Conservation (phyloP, 2,888 invertebrate species). For the Seladonia tumulorum region DNA sequence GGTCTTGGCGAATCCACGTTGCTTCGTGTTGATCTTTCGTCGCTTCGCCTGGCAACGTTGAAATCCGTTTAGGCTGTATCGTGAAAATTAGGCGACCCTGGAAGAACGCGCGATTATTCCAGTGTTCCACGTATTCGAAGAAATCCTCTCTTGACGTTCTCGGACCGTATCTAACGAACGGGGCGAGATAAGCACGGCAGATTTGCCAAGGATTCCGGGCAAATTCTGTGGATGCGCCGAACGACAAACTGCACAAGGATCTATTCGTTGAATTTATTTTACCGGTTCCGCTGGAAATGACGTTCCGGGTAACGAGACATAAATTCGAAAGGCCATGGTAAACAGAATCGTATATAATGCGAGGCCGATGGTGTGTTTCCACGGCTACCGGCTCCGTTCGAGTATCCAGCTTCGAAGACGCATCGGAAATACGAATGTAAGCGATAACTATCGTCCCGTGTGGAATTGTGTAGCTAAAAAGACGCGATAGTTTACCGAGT, state of each 20-base stretch:
- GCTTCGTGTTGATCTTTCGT: constrained; percentile 8
- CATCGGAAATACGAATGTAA: constrained; percentile 56
- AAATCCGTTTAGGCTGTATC: background rate
- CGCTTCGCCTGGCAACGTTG: constrained; percentile 36
- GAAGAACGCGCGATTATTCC: constrained; percentile 46
- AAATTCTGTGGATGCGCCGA: constrained; percentile 64
- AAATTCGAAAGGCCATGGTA: constrained; percentile 78
- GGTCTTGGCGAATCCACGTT: constrained; percentile 18
- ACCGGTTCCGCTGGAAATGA: constrained; percentile 79
- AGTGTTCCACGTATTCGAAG: constrained; percentile 63
- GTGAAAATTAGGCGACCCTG: background rate
- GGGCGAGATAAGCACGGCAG: constrained; percentile 39
- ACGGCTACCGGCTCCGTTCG: constrained; percentile 67
- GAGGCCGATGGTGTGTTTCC: constrained; percentile 68
- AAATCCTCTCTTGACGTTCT: constrained; percentile 49
- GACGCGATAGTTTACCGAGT: background rate
- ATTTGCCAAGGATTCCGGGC: constrained; percentile 67
- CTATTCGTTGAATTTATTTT: constrained; percentile 79
- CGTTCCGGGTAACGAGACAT: constrained; percentile 82
- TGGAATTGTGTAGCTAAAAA: background rate
- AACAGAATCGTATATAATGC: constrained; percentile 81
- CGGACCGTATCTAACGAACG: constrained; percentile 20
- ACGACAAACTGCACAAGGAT: constrained; percentile 77
- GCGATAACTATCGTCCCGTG: background rate
- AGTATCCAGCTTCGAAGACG: constrained; percentile 71